phyloP scores from a whole-genome alignment of 2,113 vertebrate species.

The Chelonoidis abingdonii region DNA sequence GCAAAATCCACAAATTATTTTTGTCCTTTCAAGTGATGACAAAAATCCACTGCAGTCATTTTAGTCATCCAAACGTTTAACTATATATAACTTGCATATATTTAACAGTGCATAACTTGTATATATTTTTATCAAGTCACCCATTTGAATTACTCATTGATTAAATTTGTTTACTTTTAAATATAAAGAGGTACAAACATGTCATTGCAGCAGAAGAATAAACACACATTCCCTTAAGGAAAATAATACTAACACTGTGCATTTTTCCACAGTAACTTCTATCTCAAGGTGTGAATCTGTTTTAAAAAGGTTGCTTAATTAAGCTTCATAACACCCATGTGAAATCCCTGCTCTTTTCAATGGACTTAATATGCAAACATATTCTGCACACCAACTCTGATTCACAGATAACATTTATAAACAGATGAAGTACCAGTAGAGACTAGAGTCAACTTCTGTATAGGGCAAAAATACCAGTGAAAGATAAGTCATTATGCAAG shows the following conservation, averaged over 20 bases:
- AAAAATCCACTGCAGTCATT: background rate
- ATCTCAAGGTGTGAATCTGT: background rate
- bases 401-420: background rate
- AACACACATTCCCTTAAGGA: background rate
- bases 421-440: background rate
- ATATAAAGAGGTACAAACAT: background rate
- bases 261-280: background rate
- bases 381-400: background rate
- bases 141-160: background rate
- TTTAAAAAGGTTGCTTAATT: background rate
- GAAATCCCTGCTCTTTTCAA: background rate
- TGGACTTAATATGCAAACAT: fast-evolving
- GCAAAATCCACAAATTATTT: background rate
- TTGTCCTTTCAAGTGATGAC: background rate
- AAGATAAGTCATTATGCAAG: background rate
- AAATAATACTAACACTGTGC: background rate
- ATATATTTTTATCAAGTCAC: background rate
- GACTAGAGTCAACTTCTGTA: background rate
- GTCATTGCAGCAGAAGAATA: background rate
- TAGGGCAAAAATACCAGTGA: background rate
- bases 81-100: background rate
- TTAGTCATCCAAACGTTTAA: background rate
- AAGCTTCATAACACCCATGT: background rate
- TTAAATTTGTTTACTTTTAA: background rate
- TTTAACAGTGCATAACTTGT: background rate